A percentile compares a stretch with the other conserved stretches of the same genome.
Conservation (phyloP, 2,113 vertebrate genomes). For the Puntigrus tetrazona region DNA sequence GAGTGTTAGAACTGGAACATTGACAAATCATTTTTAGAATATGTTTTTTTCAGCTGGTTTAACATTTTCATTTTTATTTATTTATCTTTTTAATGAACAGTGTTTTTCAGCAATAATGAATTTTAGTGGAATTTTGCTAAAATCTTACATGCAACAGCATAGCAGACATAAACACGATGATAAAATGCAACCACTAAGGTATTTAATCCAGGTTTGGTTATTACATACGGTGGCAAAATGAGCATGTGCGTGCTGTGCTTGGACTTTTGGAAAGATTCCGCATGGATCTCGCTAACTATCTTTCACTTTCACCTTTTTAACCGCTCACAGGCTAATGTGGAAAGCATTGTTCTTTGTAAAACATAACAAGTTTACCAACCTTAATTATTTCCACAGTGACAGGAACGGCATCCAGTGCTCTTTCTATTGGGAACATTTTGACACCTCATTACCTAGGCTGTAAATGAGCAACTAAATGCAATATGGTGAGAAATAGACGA, state of each 20-base stretch:
- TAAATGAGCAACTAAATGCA: slow-evolving; percentile 41
- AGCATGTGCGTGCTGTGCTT: not conserved
- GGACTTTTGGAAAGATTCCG: not conserved
- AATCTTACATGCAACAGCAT: not conserved
- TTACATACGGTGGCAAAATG: not conserved
- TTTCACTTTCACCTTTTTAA: slow-evolving; percentile 37
- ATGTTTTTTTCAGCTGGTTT: not conserved
- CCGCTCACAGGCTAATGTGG: slow-evolving; percentile 40
- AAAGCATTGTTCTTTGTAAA: slow-evolving; percentile 32
- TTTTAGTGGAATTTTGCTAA: not conserved
- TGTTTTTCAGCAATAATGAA: not conserved
- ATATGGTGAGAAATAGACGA: slow-evolving; percentile 31
- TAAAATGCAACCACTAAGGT: not conserved
- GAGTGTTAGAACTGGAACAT: too few relatives aligned
- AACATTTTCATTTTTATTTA: not conserved
- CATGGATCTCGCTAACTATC: not conserved
- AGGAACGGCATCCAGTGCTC: slow-evolving; percentile 9
- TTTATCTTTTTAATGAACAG: too few relatives aligned
- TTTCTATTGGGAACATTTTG: slow-evolving; percentile 39
- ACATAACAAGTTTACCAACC: slow-evolving; percentile 31
- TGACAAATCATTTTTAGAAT: not conserved
- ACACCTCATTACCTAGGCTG: slow-evolving; percentile 42
- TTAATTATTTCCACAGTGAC: slow-evolving; percentile 44
- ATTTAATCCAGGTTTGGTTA: not conserved
- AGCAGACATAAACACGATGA: not conserved